Conservation (phyloP, 2,113 vertebrate species). For the Ammodytes dubius region DNA sequence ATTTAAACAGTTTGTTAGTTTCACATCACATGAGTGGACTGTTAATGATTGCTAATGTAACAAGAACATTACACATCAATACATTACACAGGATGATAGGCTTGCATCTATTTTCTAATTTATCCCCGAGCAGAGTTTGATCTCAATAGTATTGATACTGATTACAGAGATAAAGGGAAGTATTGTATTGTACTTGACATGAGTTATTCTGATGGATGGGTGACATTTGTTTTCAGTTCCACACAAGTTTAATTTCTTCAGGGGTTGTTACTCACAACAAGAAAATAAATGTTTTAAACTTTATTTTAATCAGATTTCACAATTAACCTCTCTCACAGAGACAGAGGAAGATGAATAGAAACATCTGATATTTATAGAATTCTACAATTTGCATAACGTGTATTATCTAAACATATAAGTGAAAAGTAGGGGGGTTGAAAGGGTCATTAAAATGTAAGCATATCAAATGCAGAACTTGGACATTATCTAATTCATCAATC, state of each 20-base stretch:
- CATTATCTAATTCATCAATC: conserved; percentile 92
- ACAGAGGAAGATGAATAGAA: conserved; percentile 89
- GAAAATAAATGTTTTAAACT: conserved; percentile 86
- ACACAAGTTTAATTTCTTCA: conserved; percentile 19
- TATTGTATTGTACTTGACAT: conserved; percentile 51
- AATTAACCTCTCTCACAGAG: conserved; percentile 83
- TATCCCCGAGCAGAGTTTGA: conserved; percentile 56
- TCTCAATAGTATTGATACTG: conserved; percentile 63
- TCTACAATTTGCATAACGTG: conserved; percentile 94
- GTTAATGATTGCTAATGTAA: conserved; percentile 72
- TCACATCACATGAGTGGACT: conserved; percentile 63
- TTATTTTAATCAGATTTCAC: conserved; percentile 87
- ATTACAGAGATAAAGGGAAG: conserved; percentile 63
- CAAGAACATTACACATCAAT: conserved; percentile 59
- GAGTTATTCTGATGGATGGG: conserved; percentile 50
- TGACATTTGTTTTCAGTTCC: conserved; percentile 39
- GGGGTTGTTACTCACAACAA: conserved; percentile 19
- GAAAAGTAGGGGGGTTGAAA: conserved; percentile 89
- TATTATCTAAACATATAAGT: conserved; percentile 92
- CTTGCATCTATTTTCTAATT: conserved; percentile 59
- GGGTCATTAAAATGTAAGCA: conserved; percentile 93
- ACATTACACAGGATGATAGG: conserved; percentile 65
- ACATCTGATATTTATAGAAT: conserved; percentile 99
- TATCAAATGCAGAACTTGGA: conserved; percentile 83
- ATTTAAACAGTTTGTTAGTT: conserved; percentile 77